Evolutionary conservation across 2,113 vertebrate genomes (phyloP).

Genomic region (Ciconia stormi): DNA sequence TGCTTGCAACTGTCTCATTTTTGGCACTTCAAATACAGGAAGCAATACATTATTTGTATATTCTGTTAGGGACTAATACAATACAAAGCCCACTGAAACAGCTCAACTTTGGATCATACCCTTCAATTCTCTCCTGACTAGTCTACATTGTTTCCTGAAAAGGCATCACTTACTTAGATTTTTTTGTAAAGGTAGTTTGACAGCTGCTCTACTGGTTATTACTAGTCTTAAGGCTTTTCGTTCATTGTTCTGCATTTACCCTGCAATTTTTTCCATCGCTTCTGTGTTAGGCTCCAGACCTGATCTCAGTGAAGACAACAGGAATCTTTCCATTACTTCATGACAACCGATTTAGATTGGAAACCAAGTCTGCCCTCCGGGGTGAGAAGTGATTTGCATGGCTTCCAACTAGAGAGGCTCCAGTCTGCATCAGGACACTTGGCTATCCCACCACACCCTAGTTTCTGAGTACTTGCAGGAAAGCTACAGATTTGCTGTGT

Average conservation of each 20-base stretch:
- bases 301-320: constrained; percentile 26
- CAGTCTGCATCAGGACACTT: neutral
- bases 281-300: neutral
- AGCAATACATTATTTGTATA: constrained; percentile 66
- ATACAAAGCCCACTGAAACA: constrained; percentile 55
- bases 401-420: neutral
- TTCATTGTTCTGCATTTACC: neutral
- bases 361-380: neutral
- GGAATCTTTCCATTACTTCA: constrained; percentile 58
- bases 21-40: constrained; percentile 64
- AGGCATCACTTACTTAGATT: neutral
- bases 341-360: neutral
- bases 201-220: constrained; percentile 32
- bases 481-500: constrained; percentile 26
- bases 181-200: constrained; percentile 47
- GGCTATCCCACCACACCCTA: neutral
- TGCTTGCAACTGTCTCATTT: constrained; percentile 54
- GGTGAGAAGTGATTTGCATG: neutral
- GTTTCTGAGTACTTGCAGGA: neutral
- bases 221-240: constrained; percentile 12
- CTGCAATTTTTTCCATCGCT: neutral
- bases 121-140: constrained; percentile 48
- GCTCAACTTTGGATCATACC: constrained; percentile 56
- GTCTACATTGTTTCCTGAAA: constrained; percentile 59
- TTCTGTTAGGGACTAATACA: constrained; percentile 58